Evolutionary conservation across 92 coral and sea anemone species (phyloP), one percentile per base, ranked within the genome.

Genomic region (Pocillopora meandrina): DNA sequence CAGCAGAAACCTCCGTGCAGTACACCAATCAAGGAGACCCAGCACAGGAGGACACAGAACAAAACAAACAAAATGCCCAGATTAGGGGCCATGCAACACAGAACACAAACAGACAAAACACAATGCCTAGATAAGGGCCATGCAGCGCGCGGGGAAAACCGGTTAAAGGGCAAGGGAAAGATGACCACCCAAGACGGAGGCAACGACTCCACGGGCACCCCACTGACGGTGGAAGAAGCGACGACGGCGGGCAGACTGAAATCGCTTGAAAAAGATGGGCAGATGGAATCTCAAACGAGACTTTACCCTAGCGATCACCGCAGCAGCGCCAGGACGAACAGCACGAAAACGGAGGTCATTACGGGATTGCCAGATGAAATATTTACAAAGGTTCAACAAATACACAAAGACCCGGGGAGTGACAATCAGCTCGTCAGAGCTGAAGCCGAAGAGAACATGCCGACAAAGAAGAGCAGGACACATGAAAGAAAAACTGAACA

Each of bases 311-410:
- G 75, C 85, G 11, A 71, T 59, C 11, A 74, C 78, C 2, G 64
- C 16, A 13, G 59, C 33, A 17, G 85, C 78, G 1, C 88, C 70
- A 3, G 88, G 88, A 0, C 20, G 74, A 10, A 66, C 21, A 31
- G 20, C 21, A 13, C 84, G 78, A 15, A 86, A 86, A 52, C 62
- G 84, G 35, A n/a, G 77, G 31, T 86, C 85, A 26, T 86, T 80
- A 2, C 90, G 56, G 20, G 79, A 15, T 0, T 20, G 78, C 79
- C 90, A 86, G 2, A 86, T 47, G 1, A 58, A 20, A 33, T 65
- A 74, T 20, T 71, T 65, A 42, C 73, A 85, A 3, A 85, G 60
- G 13, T 49, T 35, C 3, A 78, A 59, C 9, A 60, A 12, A 11
- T 77, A 56, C 1, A 52, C 84, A 71, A 85, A 85, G 19, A 85